Evolutionary conservation across 2,888 invertebrate genomes (phyloP), one percentile per base, ranked within the genome.

Genomic region (Cynaeus angustus): DNA sequence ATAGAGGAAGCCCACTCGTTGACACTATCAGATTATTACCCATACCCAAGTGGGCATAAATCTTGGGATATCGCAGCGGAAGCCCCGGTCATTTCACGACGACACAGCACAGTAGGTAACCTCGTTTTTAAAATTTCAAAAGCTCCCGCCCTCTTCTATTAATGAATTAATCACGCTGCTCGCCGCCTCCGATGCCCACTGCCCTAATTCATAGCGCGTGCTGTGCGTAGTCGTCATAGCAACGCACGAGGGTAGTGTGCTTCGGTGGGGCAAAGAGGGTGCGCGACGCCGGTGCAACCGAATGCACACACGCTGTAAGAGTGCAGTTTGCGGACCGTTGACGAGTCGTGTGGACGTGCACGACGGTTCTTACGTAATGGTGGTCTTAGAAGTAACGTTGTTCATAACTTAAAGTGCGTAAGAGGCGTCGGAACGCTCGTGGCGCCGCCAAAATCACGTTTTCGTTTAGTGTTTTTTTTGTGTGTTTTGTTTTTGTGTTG

Each of bases 271-370:
- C 56, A 73, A 69, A 72, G 72, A 71, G 75, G 73, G 72, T 70
- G 66, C 70, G 59, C 61, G 72, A 72, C 73, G 73, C 73, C 76
- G 74, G 74, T 78, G 78, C 78, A 78, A 75, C 75, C 75, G 73
- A 77, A 74, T 75, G 79, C 78, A 78, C 73, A 74, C 73, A 58
- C 58, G 52, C 41, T 28, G 72, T 69, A 68, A 67, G 66, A 71
- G 71, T 74, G 78, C 78, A 73, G 72, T 75, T 78, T 72, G 80
- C 74, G 79, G 79, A 73, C 75, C 75, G 74, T 75, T 76, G 72
- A 78, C 78, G 74, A 74, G 79, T 76, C 76, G 78, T 79, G 79
- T 78, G 77, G 79, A 78, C 78, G 80, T 78, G 79, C 74, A 58
- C 67, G 72, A 66, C 46, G 62, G 52, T 61, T 66, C 72, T 75